Evolutionary conservation across 1,140 invertebrate species (phyloP), one percentile per base, ranked within the genome.

Genomic region (Drosophila willistoni): DNA sequence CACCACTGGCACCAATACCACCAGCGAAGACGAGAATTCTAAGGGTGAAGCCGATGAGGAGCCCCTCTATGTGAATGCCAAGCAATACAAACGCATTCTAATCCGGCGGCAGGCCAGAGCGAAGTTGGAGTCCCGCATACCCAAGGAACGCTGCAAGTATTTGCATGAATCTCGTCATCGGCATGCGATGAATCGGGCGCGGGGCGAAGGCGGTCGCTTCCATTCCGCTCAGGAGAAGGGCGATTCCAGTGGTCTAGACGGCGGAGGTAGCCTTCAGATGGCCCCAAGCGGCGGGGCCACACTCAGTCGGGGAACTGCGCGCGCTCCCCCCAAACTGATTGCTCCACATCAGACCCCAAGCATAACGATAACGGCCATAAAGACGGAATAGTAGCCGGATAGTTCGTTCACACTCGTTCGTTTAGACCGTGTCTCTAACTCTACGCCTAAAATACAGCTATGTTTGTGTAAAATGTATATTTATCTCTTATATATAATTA

Each of bases 1-100:
- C 42, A 93, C 90, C 7, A 85, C 86, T 1, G 82, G 90, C 2
- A 83, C 87, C 2, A 83, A 83, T 59, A 83, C 89, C 1, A 77
- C 83, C 66, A 89, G 77, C 69, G 85, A 79, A 61, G 81, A 91
- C 51, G 90, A 91, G 62, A 87, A 83, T 56, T 82, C 73, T 42
- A 90, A 89, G 90, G 94, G 95, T 1, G 97, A 97, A 92, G 93
- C 97, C 64, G 93, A 97, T 13, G 97, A 98, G 92, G 97, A 98
- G 91, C 97, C 99, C 89, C 97, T 99, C 7, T 99, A 99, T 93
- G 99, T 99, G 0, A 99, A 99, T 94, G 98, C 98, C n/a, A 98
- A 92, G 71, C 99, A 99, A 91, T 99, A 99, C 92, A 96, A 97
- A 87, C 94, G 97, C 67, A 99, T 99, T 86, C 93, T 99, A 7